Percentiles rank a stretch among this genome's conserved stretches.
These are phyloP conservation scores for Monomorium pharaonis DNA, from an alignment of 1,140 invertebrate genomes.

Conservation along the genomic window DNA sequence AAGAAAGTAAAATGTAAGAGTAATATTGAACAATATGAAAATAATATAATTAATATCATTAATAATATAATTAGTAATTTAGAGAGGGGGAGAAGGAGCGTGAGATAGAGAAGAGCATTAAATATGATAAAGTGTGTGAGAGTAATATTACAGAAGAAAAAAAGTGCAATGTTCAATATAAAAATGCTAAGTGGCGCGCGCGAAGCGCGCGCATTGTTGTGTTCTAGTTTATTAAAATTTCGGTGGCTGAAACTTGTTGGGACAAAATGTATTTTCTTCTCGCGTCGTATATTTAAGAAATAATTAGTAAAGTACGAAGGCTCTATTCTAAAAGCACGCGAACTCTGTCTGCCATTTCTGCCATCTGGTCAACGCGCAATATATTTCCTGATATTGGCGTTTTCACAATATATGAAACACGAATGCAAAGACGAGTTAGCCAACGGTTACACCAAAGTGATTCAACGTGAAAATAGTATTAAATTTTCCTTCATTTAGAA, in stretches of 20 bases:
- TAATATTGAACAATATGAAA: too few relatives aligned
- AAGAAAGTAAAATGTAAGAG: too few relatives aligned
- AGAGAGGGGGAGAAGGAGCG: too few relatives aligned
- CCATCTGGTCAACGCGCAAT: slow-evolving; percentile 46
- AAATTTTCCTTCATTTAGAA: not conserved
- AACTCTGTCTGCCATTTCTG: slow-evolving; percentile 26
- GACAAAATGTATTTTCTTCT: not conserved
- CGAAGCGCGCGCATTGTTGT: too few relatives aligned
- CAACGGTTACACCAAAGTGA: slow-evolving; percentile 47
- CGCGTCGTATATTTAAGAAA: not conserved
- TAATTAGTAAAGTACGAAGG: slow-evolving; percentile 16
- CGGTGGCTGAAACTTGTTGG: not conserved
- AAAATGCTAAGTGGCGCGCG: too few relatives aligned
- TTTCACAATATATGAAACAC: slow-evolving; percentile 59
- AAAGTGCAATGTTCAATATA: too few relatives aligned
- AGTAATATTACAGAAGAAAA: too few relatives aligned
- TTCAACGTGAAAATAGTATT: slow-evolving; percentile 54
- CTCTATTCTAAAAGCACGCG: not conserved
- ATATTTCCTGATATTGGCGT: slow-evolving; percentile 70
- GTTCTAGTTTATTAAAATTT: not conserved
- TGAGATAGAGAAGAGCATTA: too few relatives aligned
- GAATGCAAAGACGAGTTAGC: slow-evolving; percentile 37
- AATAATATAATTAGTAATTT: too few relatives aligned
- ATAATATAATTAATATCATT: too few relatives aligned
- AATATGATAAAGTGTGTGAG: too few relatives aligned